Conservation (phyloP, 2,113 vertebrate species). For the Calonectris borealis region DNA sequence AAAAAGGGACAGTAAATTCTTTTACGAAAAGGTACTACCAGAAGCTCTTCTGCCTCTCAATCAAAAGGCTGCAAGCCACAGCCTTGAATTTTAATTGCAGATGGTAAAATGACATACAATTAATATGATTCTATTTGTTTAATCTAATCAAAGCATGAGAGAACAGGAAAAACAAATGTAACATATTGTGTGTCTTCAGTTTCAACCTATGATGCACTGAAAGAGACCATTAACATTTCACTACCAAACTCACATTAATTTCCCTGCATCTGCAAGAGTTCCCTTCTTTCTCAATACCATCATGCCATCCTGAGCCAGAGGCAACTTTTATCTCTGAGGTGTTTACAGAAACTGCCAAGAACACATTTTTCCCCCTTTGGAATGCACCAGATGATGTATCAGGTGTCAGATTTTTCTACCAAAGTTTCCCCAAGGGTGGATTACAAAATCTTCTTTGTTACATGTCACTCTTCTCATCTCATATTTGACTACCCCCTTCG, state of each 20-base stretch:
- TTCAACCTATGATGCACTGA: neutral
- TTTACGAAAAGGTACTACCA: neutral
- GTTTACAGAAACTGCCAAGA: neutral
- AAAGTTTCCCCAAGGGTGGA: neutral
- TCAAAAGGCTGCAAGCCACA: slow-evolving; percentile 5
- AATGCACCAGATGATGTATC: neutral
- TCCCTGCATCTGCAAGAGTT: neutral
- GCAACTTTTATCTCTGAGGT: neutral
- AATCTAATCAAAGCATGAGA: slow-evolving; percentile 12
- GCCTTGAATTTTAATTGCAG: slow-evolving; percentile 19
- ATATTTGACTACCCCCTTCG: neutral
- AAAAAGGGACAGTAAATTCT: neutral
- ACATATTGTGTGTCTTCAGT: neutral
- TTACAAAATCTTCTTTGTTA: slow-evolving; percentile 13
- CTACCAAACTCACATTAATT: neutral
- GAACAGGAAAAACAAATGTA: slow-evolving; percentile 13
- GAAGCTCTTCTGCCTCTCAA: neutral
- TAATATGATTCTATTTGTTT: slow-evolving; percentile 20
- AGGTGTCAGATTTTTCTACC: neutral
- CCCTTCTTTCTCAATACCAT: neutral
- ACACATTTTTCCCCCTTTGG: neutral
- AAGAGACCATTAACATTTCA: neutral
- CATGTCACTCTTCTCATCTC: neutral
- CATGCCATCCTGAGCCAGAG: neutral
- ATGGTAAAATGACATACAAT: neutral